These are phyloP conservation scores for Myzus persicae DNA, from an alignment of 1,140 invertebrate genomes.

Conservation along the genomic window DNA sequence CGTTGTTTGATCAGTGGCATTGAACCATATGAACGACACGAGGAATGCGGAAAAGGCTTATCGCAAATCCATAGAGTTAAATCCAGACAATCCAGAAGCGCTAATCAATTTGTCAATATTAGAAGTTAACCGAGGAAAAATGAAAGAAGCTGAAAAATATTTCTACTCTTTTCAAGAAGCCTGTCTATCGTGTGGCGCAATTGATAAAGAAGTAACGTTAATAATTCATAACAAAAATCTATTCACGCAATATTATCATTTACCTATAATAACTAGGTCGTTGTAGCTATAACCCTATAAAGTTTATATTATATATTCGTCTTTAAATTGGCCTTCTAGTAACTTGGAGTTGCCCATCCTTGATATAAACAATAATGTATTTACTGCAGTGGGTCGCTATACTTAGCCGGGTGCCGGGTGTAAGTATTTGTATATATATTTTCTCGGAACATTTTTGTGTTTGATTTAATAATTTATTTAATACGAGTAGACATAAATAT, in stretches of 20 bases:
- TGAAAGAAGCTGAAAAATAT: background rate
- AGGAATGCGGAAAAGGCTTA: conserved; percentile 49
- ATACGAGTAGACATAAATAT: too few relatives aligned
- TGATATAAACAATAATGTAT: too few relatives aligned
- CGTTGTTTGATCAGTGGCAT: conserved; percentile 17
- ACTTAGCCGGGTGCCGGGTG: too few relatives aligned
- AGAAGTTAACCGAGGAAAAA: conserved; percentile 27
- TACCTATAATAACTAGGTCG: background rate
- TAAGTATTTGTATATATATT: too few relatives aligned
- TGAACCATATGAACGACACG: conserved; percentile 50
- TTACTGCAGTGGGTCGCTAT: too few relatives aligned
- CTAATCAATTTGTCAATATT: conserved; percentile 43
- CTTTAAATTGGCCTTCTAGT: too few relatives aligned
- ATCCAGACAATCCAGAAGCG: conserved; percentile 26
- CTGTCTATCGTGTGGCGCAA: background rate
- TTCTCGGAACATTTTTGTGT: too few relatives aligned
- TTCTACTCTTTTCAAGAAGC: conserved; percentile 29
- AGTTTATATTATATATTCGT: too few relatives aligned
- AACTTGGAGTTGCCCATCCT: too few relatives aligned
- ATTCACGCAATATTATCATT: background rate
- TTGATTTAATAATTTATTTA: too few relatives aligned
- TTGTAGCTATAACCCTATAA: too few relatives aligned
- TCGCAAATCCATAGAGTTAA: conserved; percentile 26
- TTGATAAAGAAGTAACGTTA: conserved; percentile 49
- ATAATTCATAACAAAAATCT: background rate